phyloP scores from a whole-genome alignment of 2,113 vertebrate genomes.

The Baryphthengus martii region DNA sequence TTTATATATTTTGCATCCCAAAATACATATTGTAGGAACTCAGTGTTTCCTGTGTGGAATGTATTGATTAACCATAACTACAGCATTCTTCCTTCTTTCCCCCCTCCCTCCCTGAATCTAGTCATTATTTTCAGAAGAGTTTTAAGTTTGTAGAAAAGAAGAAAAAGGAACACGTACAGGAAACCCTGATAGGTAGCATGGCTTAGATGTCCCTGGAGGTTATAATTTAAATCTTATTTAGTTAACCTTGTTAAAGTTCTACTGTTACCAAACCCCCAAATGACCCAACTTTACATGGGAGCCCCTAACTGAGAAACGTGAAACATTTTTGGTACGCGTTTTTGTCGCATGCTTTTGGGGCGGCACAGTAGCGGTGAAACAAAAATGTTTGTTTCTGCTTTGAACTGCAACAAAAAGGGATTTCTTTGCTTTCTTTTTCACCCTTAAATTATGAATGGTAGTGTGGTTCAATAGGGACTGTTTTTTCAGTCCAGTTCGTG shows the following conservation, averaged over 20 bases:
- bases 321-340: background rate
- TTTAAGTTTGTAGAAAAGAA: background rate
- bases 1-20: background rate
- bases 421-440: slow-evolving; percentile 4
- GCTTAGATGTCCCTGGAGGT: background rate
- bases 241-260: slow-evolving; percentile 16
- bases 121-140: background rate
- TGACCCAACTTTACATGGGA: background rate
- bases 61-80: background rate
- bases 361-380: background rate
- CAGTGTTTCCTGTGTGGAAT: background rate
- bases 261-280: background rate
- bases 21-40: background rate
- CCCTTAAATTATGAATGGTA: slow-evolving; percentile 16
- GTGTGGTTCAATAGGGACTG: background rate
- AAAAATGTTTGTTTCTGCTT: slow-evolving; percentile 12
- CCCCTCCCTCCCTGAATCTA: background rate
- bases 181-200: background rate
- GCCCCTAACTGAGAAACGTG: background rate
- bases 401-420: background rate
- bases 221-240: background rate
- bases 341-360: background rate
- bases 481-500: background rate
- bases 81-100: background rate
- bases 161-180: background rate